These are phyloP conservation scores for Cheilosia urbana DNA, from an alignment of 2,888 invertebrate genomes.

Conservation along the genomic window DNA sequence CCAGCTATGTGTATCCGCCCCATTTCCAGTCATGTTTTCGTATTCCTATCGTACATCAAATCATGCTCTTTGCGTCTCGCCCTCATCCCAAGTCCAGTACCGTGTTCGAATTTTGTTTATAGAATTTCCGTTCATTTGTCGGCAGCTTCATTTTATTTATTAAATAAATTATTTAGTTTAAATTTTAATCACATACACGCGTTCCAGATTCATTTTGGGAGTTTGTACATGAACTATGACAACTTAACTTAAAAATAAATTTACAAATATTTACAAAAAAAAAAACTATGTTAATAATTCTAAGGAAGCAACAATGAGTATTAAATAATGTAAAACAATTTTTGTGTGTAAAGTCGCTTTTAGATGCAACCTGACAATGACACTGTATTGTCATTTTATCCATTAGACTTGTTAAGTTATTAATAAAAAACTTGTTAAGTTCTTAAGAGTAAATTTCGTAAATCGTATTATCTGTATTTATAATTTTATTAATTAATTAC, in stretches of 20 bases:
- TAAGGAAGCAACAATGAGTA: conserved; percentile 49
- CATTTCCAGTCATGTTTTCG: conserved; percentile 15
- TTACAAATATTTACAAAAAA: conserved; percentile 31
- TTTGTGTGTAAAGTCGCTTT: background rate
- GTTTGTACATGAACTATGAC: conserved; percentile 15
- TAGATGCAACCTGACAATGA: conserved; percentile 29
- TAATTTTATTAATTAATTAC: background rate
- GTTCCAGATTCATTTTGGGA: conserved; percentile 44
- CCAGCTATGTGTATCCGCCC: conserved; percentile 1
- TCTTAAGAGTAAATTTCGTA: background rate
- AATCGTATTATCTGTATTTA: background rate
- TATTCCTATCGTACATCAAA: conserved; percentile 17
- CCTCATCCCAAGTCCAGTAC: conserved; percentile 15
- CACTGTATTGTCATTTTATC: background rate
- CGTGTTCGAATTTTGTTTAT: conserved; percentile 23
- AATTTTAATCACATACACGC: conserved; percentile 47
- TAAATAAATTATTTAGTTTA: conserved; percentile 48
- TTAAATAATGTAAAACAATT: conserved; percentile 44
- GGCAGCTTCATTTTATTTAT: conserved; percentile 58
- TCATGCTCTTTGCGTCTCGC: conserved; percentile 24
- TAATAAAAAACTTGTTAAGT: conserved; percentile 1
- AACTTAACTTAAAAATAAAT: conserved; percentile 11
- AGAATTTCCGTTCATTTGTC: conserved; percentile 29
- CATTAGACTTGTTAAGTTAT: background rate
- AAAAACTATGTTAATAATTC: conserved; percentile 10